phyloP scores from a whole-genome alignment of 2,113 vertebrate species.

The Megatriorchis doriae region DNA sequence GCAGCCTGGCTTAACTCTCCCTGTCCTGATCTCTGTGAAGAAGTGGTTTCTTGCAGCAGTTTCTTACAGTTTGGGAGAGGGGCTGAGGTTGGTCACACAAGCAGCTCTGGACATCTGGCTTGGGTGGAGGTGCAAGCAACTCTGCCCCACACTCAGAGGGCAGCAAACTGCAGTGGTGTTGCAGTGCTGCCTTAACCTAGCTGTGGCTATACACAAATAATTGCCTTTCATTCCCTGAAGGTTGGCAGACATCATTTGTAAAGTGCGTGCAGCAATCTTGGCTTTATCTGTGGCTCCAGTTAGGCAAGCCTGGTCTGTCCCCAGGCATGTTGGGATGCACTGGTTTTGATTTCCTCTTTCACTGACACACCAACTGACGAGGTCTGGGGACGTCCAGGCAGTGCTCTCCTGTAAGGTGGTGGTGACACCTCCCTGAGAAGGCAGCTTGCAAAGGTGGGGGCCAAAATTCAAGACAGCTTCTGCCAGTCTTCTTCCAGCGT shows the following conservation, averaged over 20 bases:
- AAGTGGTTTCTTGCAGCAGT: neutral
- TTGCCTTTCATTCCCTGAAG: too few relatives aligned
- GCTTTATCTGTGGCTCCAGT: neutral
- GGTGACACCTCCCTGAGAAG: neutral
- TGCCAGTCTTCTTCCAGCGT: neutral
- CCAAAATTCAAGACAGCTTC: neutral
- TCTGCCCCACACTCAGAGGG: neutral
- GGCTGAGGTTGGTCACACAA: neutral
- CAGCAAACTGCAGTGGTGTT: neutral
- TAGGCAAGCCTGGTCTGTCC: neutral
- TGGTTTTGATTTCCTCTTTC: neutral
- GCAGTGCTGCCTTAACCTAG: neutral
- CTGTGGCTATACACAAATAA: neutral
- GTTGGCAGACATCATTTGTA: neutral
- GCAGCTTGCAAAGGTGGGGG: neutral
- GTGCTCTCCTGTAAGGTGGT: neutral
- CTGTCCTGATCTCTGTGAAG: neutral
- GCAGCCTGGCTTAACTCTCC: neutral
- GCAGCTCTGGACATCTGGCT: neutral
- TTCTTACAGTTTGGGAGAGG: neutral
- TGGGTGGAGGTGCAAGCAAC: neutral
- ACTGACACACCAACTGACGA: rapidly evolving
- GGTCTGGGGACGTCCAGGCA: neutral
- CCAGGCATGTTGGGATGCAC: neutral
- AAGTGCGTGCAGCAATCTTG: neutral